Evolutionary conservation across 2,888 invertebrate species (phyloP).

Genomic region (Blastobasis adustella): DNA sequence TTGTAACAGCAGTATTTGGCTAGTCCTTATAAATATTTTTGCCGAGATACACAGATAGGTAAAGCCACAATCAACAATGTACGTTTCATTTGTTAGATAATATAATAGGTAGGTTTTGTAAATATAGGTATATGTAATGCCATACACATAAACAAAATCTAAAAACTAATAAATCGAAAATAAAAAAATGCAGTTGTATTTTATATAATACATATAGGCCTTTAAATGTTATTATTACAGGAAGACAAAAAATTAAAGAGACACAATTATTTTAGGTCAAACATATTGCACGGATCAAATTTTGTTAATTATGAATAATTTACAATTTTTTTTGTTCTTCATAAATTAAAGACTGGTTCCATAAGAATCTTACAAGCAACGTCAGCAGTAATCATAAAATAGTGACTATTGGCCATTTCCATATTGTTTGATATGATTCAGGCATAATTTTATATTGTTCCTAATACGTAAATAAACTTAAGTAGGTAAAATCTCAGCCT

Average conservation of each 20-base stretch:
- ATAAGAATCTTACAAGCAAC: no score
- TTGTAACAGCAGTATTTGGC: no score
- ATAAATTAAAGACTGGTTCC: no score
- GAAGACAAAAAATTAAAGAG: constrained; percentile 34
- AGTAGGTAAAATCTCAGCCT: no score
- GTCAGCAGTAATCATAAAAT: no score
- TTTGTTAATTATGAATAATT: background rate
- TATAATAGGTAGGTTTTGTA: constrained; percentile 13
- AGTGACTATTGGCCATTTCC: no score
- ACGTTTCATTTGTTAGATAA: constrained; percentile 22
- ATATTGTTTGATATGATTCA: no score
- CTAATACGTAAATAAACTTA: no score
- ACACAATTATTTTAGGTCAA: constrained; percentile 19
- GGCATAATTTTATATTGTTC: no score
- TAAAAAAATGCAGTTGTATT: constrained; percentile 33
- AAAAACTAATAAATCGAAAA: constrained; percentile 24
- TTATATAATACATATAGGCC: constrained; percentile 28
- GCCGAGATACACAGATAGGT: constrained; percentile 5
- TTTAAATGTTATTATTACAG: constrained; percentile 23
- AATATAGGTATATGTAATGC: constrained; percentile 20
- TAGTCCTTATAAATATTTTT: constrained; percentile 1
- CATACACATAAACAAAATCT: constrained; percentile 21
- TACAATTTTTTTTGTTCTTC: background rate
- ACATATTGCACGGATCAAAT: constrained; percentile 28
- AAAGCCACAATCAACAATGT: constrained; percentile 18